Conservation (phyloP, 1,140 invertebrate species). For the Ips typographus region DNA sequence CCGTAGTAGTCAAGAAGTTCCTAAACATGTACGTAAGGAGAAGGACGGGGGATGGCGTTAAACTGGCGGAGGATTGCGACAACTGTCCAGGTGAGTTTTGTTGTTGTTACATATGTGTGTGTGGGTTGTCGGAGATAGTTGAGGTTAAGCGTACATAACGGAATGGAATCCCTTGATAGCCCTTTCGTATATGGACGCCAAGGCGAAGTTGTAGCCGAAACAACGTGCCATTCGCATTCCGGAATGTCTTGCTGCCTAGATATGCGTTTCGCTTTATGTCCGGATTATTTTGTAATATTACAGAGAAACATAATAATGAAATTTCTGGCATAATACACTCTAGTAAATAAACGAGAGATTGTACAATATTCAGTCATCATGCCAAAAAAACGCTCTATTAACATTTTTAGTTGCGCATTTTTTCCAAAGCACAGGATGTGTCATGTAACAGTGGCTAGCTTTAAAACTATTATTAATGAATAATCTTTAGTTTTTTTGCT, state of each 20-base stretch:
- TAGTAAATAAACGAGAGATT: no score
- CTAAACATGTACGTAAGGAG: slow-evolving; percentile 15
- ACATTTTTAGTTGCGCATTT: no score
- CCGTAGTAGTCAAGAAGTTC: slow-evolving; percentile 7
- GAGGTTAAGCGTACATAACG: not conserved
- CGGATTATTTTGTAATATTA: no score
- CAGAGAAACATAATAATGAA: no score
- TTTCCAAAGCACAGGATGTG: no score
- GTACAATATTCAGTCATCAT: no score
- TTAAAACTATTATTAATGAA: no score
- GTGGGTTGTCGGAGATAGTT: no score
- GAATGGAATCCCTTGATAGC: not conserved
- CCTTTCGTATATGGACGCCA: not conserved
- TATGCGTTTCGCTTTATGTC: not conserved
- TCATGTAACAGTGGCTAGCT: no score
- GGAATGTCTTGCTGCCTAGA: not conserved
- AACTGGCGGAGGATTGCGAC: slow-evolving; percentile 60
- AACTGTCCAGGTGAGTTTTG: slow-evolving; percentile 46
- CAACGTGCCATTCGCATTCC: slow-evolving; percentile 17
- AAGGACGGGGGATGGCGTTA: slow-evolving; percentile 58
- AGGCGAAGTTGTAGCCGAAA: not conserved
- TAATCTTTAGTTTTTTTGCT: no score
- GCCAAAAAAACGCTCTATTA: no score
- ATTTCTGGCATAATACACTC: no score
- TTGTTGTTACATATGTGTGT: not conserved